Evolutionary conservation across 1,140 invertebrate species (phyloP), one percentile per base, ranked within the genome.

Genomic region (Lepidurus apus): DNA sequence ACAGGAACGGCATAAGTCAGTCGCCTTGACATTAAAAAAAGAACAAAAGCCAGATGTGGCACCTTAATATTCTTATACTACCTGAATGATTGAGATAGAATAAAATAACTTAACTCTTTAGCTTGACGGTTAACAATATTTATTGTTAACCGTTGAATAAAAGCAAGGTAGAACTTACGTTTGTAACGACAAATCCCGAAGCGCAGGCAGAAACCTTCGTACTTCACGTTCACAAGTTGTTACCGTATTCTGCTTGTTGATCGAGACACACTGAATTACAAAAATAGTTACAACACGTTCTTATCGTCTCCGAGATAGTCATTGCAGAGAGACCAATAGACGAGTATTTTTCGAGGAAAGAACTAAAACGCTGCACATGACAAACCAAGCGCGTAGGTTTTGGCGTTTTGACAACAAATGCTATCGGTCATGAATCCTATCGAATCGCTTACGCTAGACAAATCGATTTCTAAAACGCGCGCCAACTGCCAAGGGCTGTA

Each of bases 331-430:
- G 53, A 65, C 45, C 17, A 11, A 10, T 13, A 65, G 13, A 13
- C 7, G 53, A 65, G 8, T 10, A 7, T 65, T 65, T 65, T 65
- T 21, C 13, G 13, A 65, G 45, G 17, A 47, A 21, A 65, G 17
- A 65, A 65, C 53, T 65, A 65, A 13, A 65, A 65, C 6, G 53
- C 53, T 65, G 53, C 53, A 65, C 53, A 65, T 65, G 53, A 65
- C 53, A 65, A 65, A 65, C 53, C 53, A 65, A 65, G 53, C 53
- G 53, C 53, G 53, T 65, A 65, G 53, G 2, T 65, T 65, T 65
- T 65, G 53, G 53, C 53, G 53, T 65, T 65, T 65, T 65, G 53
- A 65, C 53, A 65, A 65, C 53, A 65, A 65, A 13, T 7, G 17
- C 53, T n/a, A 65, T 65, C 53, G 53, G 21, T 65, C 21, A n/a